A percentile compares a stretch with the other conserved stretches of the same genome.
phyloP scores from a whole-genome alignment of 2,888 invertebrate genomes.

The Phyllotreta striolata region DNA sequence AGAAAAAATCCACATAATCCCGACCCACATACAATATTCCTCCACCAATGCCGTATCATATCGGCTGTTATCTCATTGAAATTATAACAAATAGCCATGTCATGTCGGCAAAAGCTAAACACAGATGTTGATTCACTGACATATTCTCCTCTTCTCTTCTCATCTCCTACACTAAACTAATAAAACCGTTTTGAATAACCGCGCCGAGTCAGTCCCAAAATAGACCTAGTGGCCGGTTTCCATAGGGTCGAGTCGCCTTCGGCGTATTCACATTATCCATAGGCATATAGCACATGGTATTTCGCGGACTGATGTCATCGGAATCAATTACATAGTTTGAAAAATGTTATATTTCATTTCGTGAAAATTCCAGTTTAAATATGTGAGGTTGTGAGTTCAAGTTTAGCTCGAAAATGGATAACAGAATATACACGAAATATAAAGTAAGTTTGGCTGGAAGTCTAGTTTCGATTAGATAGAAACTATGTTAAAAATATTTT shows the following conservation, averaged over 20 bases:
- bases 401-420: conserved; percentile 13
- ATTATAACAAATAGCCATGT: conserved; percentile 35
- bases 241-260: conserved; percentile 35
- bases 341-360: conserved; percentile 5
- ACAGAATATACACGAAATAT: conserved; percentile 3
- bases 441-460: conserved; percentile 17
- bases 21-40: conserved; percentile 1
- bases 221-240: conserved; percentile 40
- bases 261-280: conserved; percentile 45
- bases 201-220: conserved; percentile 32
- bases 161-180: conserved; percentile 54
- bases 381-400: background rate
- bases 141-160: conserved; percentile 26
- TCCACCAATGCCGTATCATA: conserved; percentile 23
- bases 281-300: conserved; percentile 43
- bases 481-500: background rate
- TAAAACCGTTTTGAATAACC: conserved; percentile 40
- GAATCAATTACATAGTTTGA: conserved; percentile 31
- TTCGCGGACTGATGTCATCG: conserved; percentile 54
- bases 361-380: background rate
- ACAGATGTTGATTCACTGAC: conserved; percentile 50
- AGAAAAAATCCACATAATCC: background rate
- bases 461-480: background rate
- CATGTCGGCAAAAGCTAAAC: conserved; percentile 33
- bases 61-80: conserved; percentile 34